Percentiles rank a stretch among this genome's conserved stretches.
Conservation (phyloP, 2,888 invertebrate species). For the Oeneis ivallda region DNA sequence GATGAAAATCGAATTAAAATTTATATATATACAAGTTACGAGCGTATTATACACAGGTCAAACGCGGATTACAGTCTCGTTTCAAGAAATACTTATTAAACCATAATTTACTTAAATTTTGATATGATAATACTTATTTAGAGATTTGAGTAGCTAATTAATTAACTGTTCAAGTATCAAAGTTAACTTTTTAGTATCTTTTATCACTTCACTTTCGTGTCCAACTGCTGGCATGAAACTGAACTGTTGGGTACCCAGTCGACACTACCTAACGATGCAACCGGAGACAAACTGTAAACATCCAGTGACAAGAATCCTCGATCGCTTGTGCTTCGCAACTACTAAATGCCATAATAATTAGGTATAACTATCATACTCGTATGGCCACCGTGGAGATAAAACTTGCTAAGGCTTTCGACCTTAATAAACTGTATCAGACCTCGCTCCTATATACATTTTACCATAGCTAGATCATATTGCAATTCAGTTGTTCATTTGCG, state of each 20-base stretch:
- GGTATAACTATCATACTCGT: slow-evolving; percentile 26
- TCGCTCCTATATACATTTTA: too few species aligned
- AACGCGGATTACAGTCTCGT: too few species aligned
- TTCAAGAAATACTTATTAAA: too few species aligned
- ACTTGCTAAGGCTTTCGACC: slow-evolving; percentile 35
- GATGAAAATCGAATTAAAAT: too few species aligned
- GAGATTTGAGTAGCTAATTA: too few species aligned
- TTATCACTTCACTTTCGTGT: slow-evolving; percentile 54
- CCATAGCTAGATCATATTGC: too few species aligned
- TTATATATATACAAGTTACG: too few species aligned
- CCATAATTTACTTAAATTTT: too few species aligned
- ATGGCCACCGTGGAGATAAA: slow-evolving; percentile 28
- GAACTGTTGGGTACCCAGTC: slow-evolving; percentile 50
- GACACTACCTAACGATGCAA: slow-evolving; percentile 64
- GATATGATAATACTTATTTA: too few species aligned
- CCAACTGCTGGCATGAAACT: slow-evolving; percentile 66
- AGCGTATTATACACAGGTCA: too few species aligned
- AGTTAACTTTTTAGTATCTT: slow-evolving; percentile 7
- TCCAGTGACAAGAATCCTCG: slow-evolving; percentile 73
- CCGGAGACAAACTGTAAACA: slow-evolving; percentile 76
- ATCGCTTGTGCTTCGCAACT: slow-evolving; percentile 44
- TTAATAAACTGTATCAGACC: slow-evolving; percentile 23
- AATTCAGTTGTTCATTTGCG: too few species aligned
- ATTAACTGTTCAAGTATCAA: neutral
- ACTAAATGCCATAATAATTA: slow-evolving; percentile 33